Percentiles rank a stretch among this genome's conserved stretches.
Conservation (phyloP, 2,797 vertebrate species). For the Craterocephalus amniculus region DNA sequence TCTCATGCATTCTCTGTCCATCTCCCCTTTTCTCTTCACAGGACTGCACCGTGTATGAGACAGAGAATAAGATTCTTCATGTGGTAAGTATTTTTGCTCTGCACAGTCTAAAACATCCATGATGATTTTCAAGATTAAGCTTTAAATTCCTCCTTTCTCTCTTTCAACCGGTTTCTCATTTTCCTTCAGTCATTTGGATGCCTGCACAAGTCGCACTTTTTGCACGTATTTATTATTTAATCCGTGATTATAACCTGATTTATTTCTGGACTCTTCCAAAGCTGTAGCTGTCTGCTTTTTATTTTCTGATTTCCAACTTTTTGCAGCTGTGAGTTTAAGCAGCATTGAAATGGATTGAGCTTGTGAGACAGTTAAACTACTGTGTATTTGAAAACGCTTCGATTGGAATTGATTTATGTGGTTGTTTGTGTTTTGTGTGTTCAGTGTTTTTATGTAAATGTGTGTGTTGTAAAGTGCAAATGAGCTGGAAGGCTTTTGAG, state of each 20-base stretch:
- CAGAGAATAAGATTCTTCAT: constrained; percentile 94
- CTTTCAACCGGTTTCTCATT: neutral
- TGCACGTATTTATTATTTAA: neutral
- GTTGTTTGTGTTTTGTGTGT: constrained; percentile 21
- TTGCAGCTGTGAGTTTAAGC: neutral
- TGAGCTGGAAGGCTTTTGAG: constrained; percentile 42
- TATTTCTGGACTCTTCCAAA: neutral
- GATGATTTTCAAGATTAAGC: neutral
- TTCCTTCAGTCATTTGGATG: neutral
- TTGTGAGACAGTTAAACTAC: constrained; percentile 12
- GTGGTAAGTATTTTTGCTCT: constrained; percentile 86
- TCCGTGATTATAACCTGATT: neutral
- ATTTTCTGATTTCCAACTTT: neutral
- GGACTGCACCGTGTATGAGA: constrained; percentile 93
- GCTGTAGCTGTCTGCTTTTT: neutral
- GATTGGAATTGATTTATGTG: constrained; percentile 14
- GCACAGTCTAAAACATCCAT: constrained; percentile 1
- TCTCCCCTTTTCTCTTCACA: constrained; percentile 56
- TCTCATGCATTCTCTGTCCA: constrained; percentile 31
- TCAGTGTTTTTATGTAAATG: constrained; percentile 19
- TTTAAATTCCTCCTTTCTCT: neutral
- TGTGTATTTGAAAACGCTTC: constrained; percentile 4
- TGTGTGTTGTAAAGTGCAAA: constrained; percentile 38
- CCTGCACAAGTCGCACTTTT: neutral
- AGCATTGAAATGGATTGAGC: constrained; percentile 17